A percentile compares a stretch with the other conserved stretches of the same genome.
Evolutionary conservation across 2,113 vertebrate genomes (phyloP).

Genomic region (Tyto alba): DNA sequence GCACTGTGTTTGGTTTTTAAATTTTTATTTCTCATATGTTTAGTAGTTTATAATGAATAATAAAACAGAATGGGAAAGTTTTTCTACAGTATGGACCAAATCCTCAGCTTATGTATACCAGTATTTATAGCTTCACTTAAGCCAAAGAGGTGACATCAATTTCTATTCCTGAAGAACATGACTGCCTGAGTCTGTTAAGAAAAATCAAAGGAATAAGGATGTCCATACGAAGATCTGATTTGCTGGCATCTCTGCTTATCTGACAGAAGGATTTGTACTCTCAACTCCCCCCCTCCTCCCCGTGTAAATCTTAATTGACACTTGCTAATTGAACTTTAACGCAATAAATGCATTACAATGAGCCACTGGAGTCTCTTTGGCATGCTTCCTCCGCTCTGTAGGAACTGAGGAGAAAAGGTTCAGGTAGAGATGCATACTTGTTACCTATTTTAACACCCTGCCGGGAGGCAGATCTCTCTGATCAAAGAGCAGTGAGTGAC

Average conservation of each 20-base stretch:
- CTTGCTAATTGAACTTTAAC: neutral
- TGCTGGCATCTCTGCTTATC: neutral
- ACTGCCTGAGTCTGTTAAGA: neutral
- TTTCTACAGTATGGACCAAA: neutral
- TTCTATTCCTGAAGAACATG: neutral
- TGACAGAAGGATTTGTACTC: neutral
- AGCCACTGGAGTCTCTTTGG: neutral
- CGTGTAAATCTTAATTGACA: neutral
- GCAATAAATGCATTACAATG: neutral
- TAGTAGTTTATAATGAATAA: neutral
- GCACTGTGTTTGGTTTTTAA: no score
- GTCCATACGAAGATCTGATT: neutral
- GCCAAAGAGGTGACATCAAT: neutral
- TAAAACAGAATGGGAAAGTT: neutral
- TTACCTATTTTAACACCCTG: neutral
- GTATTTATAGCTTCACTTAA: neutral
- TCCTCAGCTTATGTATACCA: neutral
- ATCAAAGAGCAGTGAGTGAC: neutral
- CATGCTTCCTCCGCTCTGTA: neutral
- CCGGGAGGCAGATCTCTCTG: neutral
- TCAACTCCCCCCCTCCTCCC: neutral
- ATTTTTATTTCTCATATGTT: neutral
- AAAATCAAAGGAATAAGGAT: neutral
- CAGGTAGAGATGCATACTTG: neutral
- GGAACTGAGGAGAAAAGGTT: neutral